These are phyloP conservation scores for Nasalis larvatus DNA, from an alignment of 2,113 vertebrate species.

Conservation along the genomic window DNA sequence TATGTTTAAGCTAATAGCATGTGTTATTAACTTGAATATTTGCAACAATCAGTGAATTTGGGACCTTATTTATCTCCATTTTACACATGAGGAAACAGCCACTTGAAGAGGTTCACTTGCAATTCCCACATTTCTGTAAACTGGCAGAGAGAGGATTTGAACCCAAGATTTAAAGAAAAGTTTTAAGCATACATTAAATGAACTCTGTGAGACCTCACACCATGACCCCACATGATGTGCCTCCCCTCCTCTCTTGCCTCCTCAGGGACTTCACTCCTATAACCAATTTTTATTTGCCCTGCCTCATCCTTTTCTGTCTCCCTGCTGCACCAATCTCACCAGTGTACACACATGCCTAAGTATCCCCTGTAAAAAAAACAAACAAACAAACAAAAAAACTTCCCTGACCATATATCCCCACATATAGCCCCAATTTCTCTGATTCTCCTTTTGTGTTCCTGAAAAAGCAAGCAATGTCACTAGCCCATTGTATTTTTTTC, in stretches of 20 bases:
- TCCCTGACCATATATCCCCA: not conserved
- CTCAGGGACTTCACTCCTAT: not conserved
- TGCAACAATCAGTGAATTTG: not conserved
- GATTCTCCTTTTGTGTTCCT: not conserved
- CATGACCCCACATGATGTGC: accelerated
- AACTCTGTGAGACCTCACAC: not conserved
- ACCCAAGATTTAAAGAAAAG: not conserved
- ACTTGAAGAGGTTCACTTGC: not conserved
- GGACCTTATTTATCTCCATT: not conserved
- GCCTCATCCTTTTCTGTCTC: not conserved
- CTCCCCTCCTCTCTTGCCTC: not conserved
- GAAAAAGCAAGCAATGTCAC: not conserved
- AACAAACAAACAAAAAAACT: not conserved
- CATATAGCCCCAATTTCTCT: not conserved
- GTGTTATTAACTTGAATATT: not conserved
- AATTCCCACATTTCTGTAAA: not conserved
- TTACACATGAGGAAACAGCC: not conserved
- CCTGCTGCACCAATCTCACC: not conserved
- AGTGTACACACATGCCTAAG: not conserved
- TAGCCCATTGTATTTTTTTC: not conserved
- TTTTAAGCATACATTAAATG: not conserved
- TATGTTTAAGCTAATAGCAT: not conserved
- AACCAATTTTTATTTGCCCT: not conserved
- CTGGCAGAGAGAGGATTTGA: not conserved
- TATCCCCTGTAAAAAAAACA: not conserved